A percentile compares a stretch with the other conserved stretches of the same genome.
Evolutionary conservation across 1,140 invertebrate genomes (phyloP).

Genomic region (Rhagoletis pomonella): DNA sequence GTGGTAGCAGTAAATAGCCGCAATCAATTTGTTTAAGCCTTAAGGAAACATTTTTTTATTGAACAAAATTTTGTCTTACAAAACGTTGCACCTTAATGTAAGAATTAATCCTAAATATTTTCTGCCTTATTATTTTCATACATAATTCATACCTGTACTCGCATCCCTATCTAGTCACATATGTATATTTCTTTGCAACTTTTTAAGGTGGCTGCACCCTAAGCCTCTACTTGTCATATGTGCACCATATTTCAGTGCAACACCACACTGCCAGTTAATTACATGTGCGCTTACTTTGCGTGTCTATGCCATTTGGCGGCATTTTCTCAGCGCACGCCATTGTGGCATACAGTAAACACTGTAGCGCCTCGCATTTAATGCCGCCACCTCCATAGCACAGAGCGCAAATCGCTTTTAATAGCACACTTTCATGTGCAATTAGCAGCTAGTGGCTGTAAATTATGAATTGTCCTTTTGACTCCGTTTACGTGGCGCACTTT

Average conservation of each 20-base stretch:
- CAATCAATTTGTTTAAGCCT: too few relatives aligned
- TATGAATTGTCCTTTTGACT: conserved; percentile 15
- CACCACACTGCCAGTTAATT: conserved; percentile 14
- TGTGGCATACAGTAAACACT: background rate
- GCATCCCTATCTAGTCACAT: too few relatives aligned
- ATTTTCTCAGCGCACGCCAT: conserved; percentile 23
- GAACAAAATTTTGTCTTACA: too few relatives aligned
- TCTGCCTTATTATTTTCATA: too few relatives aligned
- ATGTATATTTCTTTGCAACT: too few relatives aligned
- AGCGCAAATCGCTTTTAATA: background rate
- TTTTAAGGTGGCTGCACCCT: background rate
- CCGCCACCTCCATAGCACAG: background rate
- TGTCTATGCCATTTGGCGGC: background rate
- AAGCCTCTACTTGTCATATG: conserved; percentile 2
- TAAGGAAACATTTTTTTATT: too few relatives aligned
- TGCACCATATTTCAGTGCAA: background rate
- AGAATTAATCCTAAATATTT: too few relatives aligned
- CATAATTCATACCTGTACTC: too few relatives aligned
- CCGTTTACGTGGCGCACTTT: background rate
- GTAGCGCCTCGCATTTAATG: background rate
- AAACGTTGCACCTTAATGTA: too few relatives aligned
- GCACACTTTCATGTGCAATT: conserved; percentile 20
- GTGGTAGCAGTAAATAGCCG: too few relatives aligned
- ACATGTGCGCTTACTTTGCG: background rate
- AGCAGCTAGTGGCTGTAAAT: background rate